Base-by-base conservation (phyloP, 2,797 vertebrate genomes). In the Odontamblyopus rebecca region DNA sequence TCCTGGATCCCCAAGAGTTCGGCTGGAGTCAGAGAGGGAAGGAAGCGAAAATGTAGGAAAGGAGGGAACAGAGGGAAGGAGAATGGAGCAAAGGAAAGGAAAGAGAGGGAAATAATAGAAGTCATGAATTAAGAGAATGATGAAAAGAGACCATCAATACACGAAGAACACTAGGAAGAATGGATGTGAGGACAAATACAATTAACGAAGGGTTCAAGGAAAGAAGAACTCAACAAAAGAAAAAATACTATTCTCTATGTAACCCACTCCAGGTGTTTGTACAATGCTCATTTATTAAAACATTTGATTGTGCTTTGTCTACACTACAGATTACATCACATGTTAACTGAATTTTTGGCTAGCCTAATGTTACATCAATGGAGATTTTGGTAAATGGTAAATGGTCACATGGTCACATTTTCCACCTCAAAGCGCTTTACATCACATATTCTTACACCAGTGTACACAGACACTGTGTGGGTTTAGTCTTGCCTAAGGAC, bases 1-100 rank as follows among this genome's bases (percentile, higher is more conserved):
- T 92, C 92, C 91, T 92, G 89, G 90, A 91, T 93, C 90, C 92
- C 90, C 90, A 82, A 90, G 90, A 91, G 91, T 91, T 93, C 89
- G 83, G 76, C 89, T 85, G 85, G 81, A 92, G 90, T 92, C 90
- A 91, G 88, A 91, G 89, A 80, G 72, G 80, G 86, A 82, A 80
- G 77, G 86, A 82, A 86, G 78, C 64, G 62, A 76, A 83, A 78
- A 74, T 78, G 73, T 62, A 78, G 54, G 35, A 51, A n/a, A 29
- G n/a, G 56, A n/a, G 35, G 48, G 23, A 38, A 23, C n/a, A 71
- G 64, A 83, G 68, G 76, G 41, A 76, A 71, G 82, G 72, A 77
- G 81, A 41, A 65, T 62, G 71, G 69, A 56, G 80, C 62, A 59
- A 68, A 67, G 67, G 72, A 50, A 60, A 69, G 18, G 50, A 27